Evolutionary conservation across 2,113 vertebrate species (phyloP).

Genomic region (Mellivora capensis): DNA sequence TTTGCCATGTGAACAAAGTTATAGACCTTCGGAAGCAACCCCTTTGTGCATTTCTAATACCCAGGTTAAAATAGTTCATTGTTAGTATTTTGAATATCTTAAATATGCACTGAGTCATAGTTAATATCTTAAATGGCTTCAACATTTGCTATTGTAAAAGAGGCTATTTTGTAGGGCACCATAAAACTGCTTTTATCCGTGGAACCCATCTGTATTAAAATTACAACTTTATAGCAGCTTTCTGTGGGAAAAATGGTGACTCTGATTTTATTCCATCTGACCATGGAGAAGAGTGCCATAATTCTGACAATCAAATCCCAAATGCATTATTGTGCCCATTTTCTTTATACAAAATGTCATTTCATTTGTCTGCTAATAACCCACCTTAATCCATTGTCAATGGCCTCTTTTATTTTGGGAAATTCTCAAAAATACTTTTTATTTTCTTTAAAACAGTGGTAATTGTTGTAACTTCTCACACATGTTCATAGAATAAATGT

Average conservation of each 20-base stretch:
- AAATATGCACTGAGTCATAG: constrained; percentile 41
- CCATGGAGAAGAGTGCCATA: constrained; percentile 22
- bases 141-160: constrained; percentile 56
- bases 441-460: constrained; percentile 14
- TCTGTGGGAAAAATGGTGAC: constrained; percentile 53
- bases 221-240: constrained; percentile 55
- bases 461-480: not conserved
- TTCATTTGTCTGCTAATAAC: constrained; percentile 13
- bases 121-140: constrained; percentile 53
- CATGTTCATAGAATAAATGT: not conserved
- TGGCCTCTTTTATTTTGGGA: not conserved
- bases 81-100: constrained; percentile 30
- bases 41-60: not conserved
- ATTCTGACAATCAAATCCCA: constrained; percentile 53
- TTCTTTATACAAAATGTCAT: constrained; percentile 38
- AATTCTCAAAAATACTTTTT: constrained; percentile 2
- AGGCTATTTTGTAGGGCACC: constrained; percentile 39
- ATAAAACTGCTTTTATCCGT: constrained; percentile 1
- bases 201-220: constrained; percentile 52
- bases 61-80: constrained; percentile 29
- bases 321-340: constrained; percentile 28
- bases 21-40: not conserved
- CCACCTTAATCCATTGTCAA: constrained; percentile 24
- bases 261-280: constrained; percentile 64
- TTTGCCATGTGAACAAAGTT: not conserved